Percentiles rank a stretch among this genome's conserved stretches.
phyloP scores from a whole-genome alignment of 2,888 invertebrate genomes.

The Smittia aterrima region DNA sequence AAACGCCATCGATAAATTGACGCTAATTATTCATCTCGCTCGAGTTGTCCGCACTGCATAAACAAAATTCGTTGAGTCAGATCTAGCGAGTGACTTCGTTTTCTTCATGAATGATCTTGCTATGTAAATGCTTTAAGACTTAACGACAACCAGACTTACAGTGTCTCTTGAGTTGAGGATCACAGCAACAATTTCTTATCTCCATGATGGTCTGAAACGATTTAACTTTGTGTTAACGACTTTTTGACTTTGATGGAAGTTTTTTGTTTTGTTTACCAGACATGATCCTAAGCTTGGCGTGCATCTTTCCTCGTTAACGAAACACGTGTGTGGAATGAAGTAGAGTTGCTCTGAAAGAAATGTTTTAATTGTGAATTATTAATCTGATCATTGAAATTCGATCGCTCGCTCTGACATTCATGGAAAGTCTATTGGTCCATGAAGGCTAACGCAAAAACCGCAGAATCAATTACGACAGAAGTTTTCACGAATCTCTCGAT shows the following conservation, averaged over 20 bases:
- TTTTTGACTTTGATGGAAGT: background rate
- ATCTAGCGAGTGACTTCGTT: background rate
- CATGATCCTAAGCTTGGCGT: constrained; percentile 51
- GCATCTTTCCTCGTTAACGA: constrained; percentile 50
- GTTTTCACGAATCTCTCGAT: constrained; percentile 12
- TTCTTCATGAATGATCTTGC: background rate
- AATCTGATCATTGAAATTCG: constrained; percentile 10
- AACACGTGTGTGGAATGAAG: constrained; percentile 53
- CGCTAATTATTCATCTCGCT: constrained; percentile 9
- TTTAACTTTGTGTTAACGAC: background rate
- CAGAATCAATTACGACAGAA: constrained; percentile 16
- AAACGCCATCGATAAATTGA: background rate
- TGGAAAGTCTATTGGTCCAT: background rate
- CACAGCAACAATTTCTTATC: constrained; percentile 38
- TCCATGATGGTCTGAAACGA: constrained; percentile 16
- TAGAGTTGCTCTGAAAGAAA: constrained; percentile 51
- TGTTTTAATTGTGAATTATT: constrained; percentile 7
- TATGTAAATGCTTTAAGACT: background rate
- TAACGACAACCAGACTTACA: constrained; percentile 24
- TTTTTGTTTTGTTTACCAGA: constrained; percentile 44
- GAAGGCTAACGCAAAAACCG: background rate
- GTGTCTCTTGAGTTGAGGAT: constrained; percentile 35
- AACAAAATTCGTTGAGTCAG: background rate
- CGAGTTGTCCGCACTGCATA: background rate
- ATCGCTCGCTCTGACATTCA: constrained; percentile 32